Evolutionary conservation across 2,888 invertebrate genomes (phyloP).

Genomic region (Ornithoptera priamus): DNA sequence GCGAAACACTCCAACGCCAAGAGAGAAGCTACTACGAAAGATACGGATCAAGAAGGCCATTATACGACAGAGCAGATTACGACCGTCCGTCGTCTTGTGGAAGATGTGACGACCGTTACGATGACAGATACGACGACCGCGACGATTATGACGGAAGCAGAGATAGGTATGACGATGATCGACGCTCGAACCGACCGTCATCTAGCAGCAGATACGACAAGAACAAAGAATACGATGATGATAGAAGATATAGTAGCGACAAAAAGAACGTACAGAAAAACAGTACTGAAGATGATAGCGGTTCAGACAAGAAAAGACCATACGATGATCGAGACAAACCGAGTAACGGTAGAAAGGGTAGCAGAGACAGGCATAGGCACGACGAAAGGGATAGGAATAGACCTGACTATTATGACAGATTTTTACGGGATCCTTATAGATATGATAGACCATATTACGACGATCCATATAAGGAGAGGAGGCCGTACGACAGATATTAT

Average conservation of each 20-base stretch:
- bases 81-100: constrained; percentile 54
- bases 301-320: constrained; percentile 47
- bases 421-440: constrained; percentile 63
- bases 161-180: constrained; percentile 42
- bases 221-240: constrained; percentile 48
- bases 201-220: constrained; percentile 61
- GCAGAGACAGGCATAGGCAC: constrained; percentile 56
- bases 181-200: constrained; percentile 53
- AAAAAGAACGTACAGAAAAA: constrained; percentile 52
- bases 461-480: constrained; percentile 55
- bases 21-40: constrained; percentile 66
- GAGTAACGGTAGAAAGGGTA: constrained; percentile 39
- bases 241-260: constrained; percentile 42
- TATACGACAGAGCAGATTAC: constrained; percentile 53
- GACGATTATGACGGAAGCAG: constrained; percentile 42
- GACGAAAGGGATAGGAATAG: constrained; percentile 67
- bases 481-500: constrained; percentile 59
- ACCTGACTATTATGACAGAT: constrained; percentile 70
- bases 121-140: constrained; percentile 55
- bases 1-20: constrained; percentile 51
- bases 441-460: constrained; percentile 55
- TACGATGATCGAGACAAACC: constrained; percentile 54
- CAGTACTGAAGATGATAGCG: constrained; percentile 58
- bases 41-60: constrained; percentile 53
- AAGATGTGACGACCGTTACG: constrained; percentile 59